A percentile compares a stretch with the other conserved stretches of the same genome.
Evolutionary conservation across 2,888 invertebrate species (phyloP).

Genomic region (Spodoptera exigua): DNA sequence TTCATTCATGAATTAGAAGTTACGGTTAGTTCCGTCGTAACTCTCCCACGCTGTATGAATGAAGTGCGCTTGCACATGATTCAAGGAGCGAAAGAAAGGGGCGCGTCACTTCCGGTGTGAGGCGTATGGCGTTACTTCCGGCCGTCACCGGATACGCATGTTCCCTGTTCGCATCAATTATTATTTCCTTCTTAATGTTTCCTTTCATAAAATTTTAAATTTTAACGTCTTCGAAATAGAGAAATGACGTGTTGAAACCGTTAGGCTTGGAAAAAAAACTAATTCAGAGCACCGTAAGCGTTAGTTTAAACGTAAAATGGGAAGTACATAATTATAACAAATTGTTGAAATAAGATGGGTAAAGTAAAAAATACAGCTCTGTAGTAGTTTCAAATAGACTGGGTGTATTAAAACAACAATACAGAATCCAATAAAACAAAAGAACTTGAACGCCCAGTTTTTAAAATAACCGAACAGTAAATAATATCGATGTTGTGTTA

Average conservation of each 20-base stretch:
- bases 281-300: too few relatives aligned
- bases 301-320: too few relatives aligned
- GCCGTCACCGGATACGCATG: conserved; percentile 82
- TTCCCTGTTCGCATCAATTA: conserved; percentile 84
- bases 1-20: conserved; percentile 83
- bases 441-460: too few relatives aligned
- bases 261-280: conserved; percentile 17
- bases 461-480: too few relatives aligned
- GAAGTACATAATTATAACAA: too few relatives aligned
- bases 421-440: too few relatives aligned
- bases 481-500: conserved; percentile 1
- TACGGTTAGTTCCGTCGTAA: conserved; percentile 75
- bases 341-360: too few relatives aligned
- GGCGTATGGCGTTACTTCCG: conserved; percentile 84
- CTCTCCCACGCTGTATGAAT: conserved; percentile 85
- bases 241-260: conserved; percentile 32
- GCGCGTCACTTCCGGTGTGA: conserved; percentile 83
- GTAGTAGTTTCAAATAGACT: too few relatives aligned
- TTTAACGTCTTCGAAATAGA: conserved; percentile 57
- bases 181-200: conserved; percentile 85
- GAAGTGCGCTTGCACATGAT: conserved; percentile 69
- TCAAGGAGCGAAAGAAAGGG: conserved; percentile 82
- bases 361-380: too few relatives aligned
- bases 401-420: too few relatives aligned
- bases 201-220: conserved; percentile 71